Percentiles rank a stretch among this genome's conserved stretches.
Conservation (phyloP, 1,140 invertebrate species). For the Coenobita brevimanus region DNA sequence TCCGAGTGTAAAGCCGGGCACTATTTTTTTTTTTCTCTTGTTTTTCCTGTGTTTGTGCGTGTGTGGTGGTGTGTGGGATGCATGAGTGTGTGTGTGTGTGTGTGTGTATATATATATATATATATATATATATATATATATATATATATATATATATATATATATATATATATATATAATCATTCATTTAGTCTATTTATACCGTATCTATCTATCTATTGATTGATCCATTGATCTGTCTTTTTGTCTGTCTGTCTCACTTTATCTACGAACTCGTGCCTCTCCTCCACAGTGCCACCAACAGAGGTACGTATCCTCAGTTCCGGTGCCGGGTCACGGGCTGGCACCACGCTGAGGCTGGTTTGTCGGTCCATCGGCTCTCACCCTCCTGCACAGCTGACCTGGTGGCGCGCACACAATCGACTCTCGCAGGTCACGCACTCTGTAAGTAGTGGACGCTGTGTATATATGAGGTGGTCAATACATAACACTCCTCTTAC, state of each 20-base stretch:
- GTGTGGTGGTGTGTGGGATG: too few species aligned
- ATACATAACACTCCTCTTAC: too few species aligned
- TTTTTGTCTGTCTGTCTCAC: neutral
- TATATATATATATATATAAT: conserved; percentile 4
- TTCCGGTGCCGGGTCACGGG: conserved; percentile 62
- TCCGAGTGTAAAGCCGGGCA: too few species aligned
- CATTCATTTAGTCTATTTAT: neutral
- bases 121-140: neutral
- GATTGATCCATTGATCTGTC: neutral
- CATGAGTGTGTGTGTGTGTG: too few species aligned
- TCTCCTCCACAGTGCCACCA: conserved; percentile 70
- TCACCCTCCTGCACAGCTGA: conserved; percentile 71
- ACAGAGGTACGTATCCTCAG: conserved; percentile 69
- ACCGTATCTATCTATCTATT: neutral
- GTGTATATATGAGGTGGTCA: too few species aligned
- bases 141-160: conserved; percentile 13
- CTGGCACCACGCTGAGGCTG: conserved; percentile 65
- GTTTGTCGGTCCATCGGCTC: conserved; percentile 71
- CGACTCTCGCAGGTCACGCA: conserved; percentile 47
- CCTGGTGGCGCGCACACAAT: conserved; percentile 70
- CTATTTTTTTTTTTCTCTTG: too few species aligned
- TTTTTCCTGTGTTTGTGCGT: too few species aligned
- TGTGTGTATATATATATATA: too few species aligned
- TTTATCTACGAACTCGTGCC: neutral
- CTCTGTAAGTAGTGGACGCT: conserved; percentile 58